Base-by-base conservation (phyloP, 2,113 vertebrate genomes). In the Cynocephalus volans region DNA sequence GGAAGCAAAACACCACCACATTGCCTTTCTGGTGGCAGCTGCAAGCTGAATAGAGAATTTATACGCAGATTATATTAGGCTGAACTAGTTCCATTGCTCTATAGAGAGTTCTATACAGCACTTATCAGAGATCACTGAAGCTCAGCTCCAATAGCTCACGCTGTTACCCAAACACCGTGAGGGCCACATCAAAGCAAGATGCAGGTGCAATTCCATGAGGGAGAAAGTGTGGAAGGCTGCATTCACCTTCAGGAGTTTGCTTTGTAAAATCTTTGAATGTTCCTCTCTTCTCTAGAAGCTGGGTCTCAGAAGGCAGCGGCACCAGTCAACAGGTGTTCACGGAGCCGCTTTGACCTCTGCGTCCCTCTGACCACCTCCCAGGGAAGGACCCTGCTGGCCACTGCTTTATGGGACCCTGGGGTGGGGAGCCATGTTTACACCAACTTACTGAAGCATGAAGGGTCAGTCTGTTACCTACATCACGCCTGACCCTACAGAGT, bases 401-500 rank as follows among this genome's bases (percentile, higher is more conserved):
- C 84, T n/a, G 70, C 72, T 80, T 54, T 19, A 17, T 31, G 54
- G 56, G 58, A 36, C 56, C 79, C 76, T 6, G 28, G 70, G 58
- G 3, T 1, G 18, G 45, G 15, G 0, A 67, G 14, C 15, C 21
- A 14, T 52, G 31, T 72, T 83, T n/a, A 60, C 14, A 41, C 36
- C 1, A 14, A 5, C 10, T 58, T 60, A 52, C 31, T 0, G 10
- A 50, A 28, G 18, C 70, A 13, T 33, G 18, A 24, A 24, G 0
- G 72, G 50, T 12, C 65, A 11, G 1, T 50, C 72, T 58, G 19
- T 41, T 8, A 31, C 60, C 31, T 23, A 26, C 18, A 41, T 23
- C 54, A 10, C 19, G 36, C 36, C 17, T 1, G 8, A n/a, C 19
- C 26, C 69, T 33, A 33, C 33, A 52, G 24, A 31, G 52, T 14